Evolutionary conservation across 2,888 invertebrate genomes (phyloP).

Genomic region (Dexiosoma caninum): DNA sequence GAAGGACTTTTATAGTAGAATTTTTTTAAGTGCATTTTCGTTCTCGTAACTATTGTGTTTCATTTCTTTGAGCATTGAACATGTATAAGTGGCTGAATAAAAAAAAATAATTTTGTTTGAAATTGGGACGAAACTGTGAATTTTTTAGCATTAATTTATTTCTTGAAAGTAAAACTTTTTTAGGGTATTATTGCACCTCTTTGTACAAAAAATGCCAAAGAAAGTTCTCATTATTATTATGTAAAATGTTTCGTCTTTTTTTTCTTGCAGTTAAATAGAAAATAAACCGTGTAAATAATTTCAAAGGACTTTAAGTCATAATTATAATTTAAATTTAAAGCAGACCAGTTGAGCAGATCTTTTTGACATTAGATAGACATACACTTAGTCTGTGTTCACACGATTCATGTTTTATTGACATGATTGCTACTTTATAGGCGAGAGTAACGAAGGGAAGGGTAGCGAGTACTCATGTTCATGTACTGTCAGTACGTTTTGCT

Average conservation of each 20-base stretch:
- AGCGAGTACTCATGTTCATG: too few species aligned
- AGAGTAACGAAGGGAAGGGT: too few species aligned
- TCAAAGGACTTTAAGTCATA: neutral
- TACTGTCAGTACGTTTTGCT: too few species aligned
- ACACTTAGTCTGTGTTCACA: too few species aligned
- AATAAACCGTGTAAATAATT: too few species aligned
- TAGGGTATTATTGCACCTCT: neutral
- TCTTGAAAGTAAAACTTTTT: neutral
- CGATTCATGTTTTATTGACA: too few species aligned
- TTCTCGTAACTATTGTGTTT: neutral
- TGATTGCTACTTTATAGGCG: too few species aligned
- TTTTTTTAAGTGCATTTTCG: conserved; percentile 1
- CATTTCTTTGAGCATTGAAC: neutral
- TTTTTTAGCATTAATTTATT: neutral
- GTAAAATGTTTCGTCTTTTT: too few species aligned
- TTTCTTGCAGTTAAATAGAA: too few species aligned
- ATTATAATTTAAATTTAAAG: too few species aligned
- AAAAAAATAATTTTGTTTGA: neutral
- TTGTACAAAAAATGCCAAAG: neutral
- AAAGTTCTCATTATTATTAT: neutral
- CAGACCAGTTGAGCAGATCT: too few species aligned
- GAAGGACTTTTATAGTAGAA: conserved; percentile 10
- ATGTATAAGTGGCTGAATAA: neutral
- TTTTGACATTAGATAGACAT: too few species aligned
- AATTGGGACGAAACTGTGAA: conserved; percentile 9